phyloP scores from a whole-genome alignment of 1,140 invertebrate species.

The Ctenoplectra terminalis region DNA sequence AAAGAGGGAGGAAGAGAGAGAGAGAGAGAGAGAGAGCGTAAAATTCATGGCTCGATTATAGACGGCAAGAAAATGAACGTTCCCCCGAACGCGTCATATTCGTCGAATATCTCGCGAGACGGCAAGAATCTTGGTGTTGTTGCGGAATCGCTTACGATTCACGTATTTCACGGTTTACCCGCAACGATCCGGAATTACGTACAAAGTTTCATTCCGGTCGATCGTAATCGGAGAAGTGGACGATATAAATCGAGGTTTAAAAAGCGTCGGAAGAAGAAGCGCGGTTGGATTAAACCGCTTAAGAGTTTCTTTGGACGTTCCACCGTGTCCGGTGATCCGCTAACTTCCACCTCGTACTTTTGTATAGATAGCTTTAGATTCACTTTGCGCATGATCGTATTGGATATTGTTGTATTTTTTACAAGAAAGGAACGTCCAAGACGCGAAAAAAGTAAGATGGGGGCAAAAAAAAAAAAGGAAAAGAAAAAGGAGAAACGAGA shows the following conservation, averaged over 20 bases:
- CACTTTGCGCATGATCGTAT: no score
- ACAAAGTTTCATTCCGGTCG: constrained; percentile 11
- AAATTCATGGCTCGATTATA: no score
- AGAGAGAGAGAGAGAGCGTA: no score
- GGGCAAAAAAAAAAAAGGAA: no score
- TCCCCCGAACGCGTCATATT: background rate
- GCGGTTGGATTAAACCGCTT: background rate
- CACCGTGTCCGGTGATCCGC: background rate
- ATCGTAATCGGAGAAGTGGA: background rate
- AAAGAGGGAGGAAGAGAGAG: no score
- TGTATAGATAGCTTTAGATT: no score
- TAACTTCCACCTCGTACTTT: background rate
- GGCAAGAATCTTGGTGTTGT: no score
- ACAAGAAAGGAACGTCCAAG: no score
- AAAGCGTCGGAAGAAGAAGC: background rate
- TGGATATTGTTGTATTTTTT: no score
- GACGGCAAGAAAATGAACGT: background rate
- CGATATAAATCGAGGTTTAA: background rate
- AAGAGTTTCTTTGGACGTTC: background rate
- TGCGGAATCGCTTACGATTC: background rate
- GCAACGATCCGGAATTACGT: background rate
- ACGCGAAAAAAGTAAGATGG: no score
- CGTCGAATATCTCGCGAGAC: background rate
- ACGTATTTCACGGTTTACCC: background rate
- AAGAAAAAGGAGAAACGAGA: background rate